Evolutionary conservation across 2,113 vertebrate species (phyloP), one percentile per base, ranked within the genome.

Genomic region (Phyllopteryx taeniolatus): DNA sequence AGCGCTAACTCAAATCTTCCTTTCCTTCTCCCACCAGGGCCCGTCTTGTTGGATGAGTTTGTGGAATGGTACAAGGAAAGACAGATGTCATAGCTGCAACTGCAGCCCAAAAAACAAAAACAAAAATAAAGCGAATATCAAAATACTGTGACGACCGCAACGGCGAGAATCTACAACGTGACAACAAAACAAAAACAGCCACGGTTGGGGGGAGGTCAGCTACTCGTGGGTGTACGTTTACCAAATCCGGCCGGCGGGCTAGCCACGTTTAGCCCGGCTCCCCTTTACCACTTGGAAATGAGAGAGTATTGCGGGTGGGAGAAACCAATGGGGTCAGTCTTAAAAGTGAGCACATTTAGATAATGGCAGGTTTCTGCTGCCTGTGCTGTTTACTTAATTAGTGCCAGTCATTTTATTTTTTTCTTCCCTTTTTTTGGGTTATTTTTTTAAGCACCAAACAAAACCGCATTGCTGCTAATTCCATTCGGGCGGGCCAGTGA

Each of bases 61-160:
- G 98, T 99, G 92, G 98, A 99, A 87, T 99, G 98, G 98, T 97
- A 99, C 94, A 99, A 99, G 93, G 96, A 97, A 89, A 94, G 96
- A 84, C 96, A 98, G 91, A 97, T 97, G 96, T 96, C 95, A 88
- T 98, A 98, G 94, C 85, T 49, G 56, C 79, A 67, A 71, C 69
- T 68, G 72, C 35, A 39, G 35, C 35, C 79, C n/a, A n/a, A n/a
- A n/a, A 42, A 78, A 82, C 73, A 19, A 70, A 71, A 74, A 59
- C 63, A 71, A 64, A 39, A 72, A 68, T 22, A 65, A 64, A 22
- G 53, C 2, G n/a, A 56, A 66, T 43, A 66, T 27, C 12, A 47
- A 81, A 87, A 85, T 87, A 88, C 88, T 86, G 87, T 87, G 89
- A 93, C 83, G 85, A 87, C 84, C 79, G 89, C 80, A 60, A 85